Base-by-base conservation (phyloP, 2,888 invertebrate genomes). In the Dicranocentrus wangi region DNA sequence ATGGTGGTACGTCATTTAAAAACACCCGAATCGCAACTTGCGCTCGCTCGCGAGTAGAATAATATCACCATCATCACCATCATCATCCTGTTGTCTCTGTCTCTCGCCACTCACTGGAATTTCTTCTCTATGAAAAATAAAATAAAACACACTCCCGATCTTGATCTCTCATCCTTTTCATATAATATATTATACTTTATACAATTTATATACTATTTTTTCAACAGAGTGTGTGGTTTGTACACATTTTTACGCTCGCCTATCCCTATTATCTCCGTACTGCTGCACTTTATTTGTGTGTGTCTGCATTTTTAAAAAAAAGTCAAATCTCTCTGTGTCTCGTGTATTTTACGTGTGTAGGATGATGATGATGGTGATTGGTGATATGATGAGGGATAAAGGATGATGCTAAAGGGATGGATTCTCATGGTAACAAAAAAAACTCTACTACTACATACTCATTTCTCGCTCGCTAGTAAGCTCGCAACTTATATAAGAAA, bases 61-160 rank as follows among this genome's bases (percentile, higher is more conserved):
- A 32, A 32, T 32, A 32, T 3, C 32, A 51, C 19, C n/a, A 51
- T n/a, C n/a, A 51, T n/a, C 19, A 8, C 8, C 51, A 51, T 58
- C 66, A 25, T 55, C 32, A 19, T 66, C 68, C 13, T 43, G 17
- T 23, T 42, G n/a, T n/a, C n/a, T n/a, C n/a, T n/a, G n/a, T n/a
- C n/a, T 51, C 66, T 17, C 13, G 25, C 25, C 65, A 55, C 68
- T 66, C 78, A 78, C 78, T 78, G 78, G 78, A 78, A 78, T 78
- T 70, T 53, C 55, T 63, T 55, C 60, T 70, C 25, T 72, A n/a
- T n/a, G n/a, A n/a, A 60, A 23, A 60, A 51, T 28, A 32, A 27
- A 66, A 32, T 21, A 32, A n/a, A 61, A 72, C 15, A 5, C 27
- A 23, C 10, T 47, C 27, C 25, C 60, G 21, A 76, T 61, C 61